These are phyloP conservation scores for Galagoides demidoff DNA, from an alignment of 2,797 vertebrate species.

Conservation along the genomic window DNA sequence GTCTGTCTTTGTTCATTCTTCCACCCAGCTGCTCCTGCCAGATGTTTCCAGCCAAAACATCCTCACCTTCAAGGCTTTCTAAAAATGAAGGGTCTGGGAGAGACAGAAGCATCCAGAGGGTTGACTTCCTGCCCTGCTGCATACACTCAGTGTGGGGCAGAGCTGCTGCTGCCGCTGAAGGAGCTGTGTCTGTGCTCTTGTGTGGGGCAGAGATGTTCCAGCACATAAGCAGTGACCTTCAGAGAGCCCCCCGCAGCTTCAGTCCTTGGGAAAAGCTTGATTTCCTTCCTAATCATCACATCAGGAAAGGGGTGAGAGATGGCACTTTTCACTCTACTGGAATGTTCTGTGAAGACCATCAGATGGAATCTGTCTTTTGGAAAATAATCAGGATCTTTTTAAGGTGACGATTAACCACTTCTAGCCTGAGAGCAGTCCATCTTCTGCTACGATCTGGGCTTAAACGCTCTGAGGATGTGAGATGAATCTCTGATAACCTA, in stretches of 20 bases:
- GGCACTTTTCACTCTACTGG: constrained; percentile 85
- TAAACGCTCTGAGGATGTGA: neutral
- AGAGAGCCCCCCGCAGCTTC: constrained; percentile 81
- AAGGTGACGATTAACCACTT: constrained; percentile 77
- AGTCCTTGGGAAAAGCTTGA: constrained; percentile 84
- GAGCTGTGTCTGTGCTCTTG: neutral
- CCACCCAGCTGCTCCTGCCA: neutral
- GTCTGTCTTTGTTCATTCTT: neutral
- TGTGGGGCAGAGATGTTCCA: constrained; percentile 76
- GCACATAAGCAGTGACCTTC: constrained; percentile 85
- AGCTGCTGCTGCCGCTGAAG: neutral
- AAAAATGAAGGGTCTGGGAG: neutral
- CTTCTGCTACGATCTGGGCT: neutral
- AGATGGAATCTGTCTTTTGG: constrained; percentile 86
- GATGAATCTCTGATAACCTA: neutral
- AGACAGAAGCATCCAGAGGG: neutral
- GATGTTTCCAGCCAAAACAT: neutral
- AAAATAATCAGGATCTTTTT: constrained; percentile 62
- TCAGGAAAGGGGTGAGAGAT: constrained; percentile 82
- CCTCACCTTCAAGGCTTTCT: neutral
- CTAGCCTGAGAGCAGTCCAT: constrained; percentile 54
- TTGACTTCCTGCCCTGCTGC: neutral
- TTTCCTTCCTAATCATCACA: constrained; percentile 84
- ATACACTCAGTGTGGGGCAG: neutral
- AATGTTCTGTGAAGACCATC: constrained; percentile 87